These are phyloP conservation scores for Linnaemya vulpina DNA, from an alignment of 2,888 invertebrate species.

Conservation along the genomic window DNA sequence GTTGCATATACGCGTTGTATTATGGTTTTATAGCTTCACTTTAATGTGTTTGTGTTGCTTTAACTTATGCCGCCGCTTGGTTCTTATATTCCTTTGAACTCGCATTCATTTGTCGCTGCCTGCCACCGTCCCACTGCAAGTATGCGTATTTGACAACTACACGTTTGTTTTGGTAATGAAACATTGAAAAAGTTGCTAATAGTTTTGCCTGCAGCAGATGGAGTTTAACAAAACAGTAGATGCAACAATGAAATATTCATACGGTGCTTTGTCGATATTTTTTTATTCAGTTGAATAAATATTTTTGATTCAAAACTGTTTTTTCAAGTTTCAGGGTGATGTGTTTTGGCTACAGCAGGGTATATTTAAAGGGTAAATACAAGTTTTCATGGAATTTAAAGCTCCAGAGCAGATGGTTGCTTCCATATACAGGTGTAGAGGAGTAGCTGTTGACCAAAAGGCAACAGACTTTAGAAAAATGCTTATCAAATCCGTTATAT, in stretches of 20 bases:
- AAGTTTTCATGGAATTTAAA: background rate
- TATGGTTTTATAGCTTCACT: background rate
- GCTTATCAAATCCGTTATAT: no score
- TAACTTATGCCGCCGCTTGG: conserved; percentile 49
- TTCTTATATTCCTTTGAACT: conserved; percentile 52
- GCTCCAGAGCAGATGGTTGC: no score
- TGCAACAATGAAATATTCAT: conserved; percentile 64
- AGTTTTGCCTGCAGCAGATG: background rate
- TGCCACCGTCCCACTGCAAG: background rate
- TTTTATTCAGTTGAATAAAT: conserved; percentile 35
- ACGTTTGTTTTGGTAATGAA: conserved; percentile 24
- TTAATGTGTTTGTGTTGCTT: conserved; percentile 11
- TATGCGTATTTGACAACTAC: conserved; percentile 34
- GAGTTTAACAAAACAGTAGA: conserved; percentile 1
- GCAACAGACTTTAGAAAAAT: no score
- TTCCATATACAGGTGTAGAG: no score
- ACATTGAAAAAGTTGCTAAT: conserved; percentile 23
- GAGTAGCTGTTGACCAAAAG: no score
- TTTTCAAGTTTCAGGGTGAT: background rate
- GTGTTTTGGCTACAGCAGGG: background rate
- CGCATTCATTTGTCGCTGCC: conserved; percentile 5
- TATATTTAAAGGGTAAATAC: background rate
- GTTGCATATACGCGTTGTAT: conserved; percentile 42
- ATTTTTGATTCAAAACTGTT: conserved; percentile 2
- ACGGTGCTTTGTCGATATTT: conserved; percentile 9